These are phyloP conservation scores for Phoxinus dragarum DNA, from an alignment of 2,797 vertebrate genomes.

Conservation along the genomic window DNA sequence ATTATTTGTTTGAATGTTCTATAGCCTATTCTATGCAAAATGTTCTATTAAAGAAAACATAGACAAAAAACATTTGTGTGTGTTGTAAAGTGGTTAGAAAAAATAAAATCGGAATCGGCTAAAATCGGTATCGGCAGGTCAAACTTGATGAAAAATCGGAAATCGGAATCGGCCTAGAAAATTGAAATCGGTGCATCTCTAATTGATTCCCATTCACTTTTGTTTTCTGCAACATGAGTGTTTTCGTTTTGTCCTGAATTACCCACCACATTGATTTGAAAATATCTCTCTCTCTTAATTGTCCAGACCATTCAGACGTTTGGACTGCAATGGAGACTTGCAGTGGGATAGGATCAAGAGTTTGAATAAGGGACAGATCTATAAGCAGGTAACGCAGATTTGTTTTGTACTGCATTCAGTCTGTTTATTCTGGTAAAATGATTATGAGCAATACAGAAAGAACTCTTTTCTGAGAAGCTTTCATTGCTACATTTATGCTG, in stretches of 20 bases:
- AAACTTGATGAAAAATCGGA: no score
- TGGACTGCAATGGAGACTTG: conserved; percentile 83
- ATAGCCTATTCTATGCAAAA: no score
- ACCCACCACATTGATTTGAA: not conserved
- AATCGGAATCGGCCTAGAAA: no score
- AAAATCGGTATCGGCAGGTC: no score
- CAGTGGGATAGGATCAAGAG: conserved; percentile 84
- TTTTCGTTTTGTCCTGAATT: not conserved
- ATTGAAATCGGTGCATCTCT: no score
- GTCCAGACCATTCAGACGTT: conserved; percentile 82
- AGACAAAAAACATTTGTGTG: no score
- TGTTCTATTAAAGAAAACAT: no score
- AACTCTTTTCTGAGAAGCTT: conserved; percentile 10
- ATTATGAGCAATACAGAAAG: not conserved
- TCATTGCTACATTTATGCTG: conserved; percentile 3
- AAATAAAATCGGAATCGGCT: no score
- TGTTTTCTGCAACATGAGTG: not conserved
- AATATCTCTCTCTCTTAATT: conserved; percentile 1
- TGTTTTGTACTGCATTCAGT: not conserved
- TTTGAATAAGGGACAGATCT: conserved; percentile 85
- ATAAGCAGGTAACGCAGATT: conserved; percentile 79
- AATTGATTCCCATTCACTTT: not conserved
- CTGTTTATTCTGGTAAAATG: not conserved
- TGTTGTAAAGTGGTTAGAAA: no score
- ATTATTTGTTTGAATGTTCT: no score